Conservation (phyloP, 2,797 vertebrate species). For the Argyrosomus regius region DNA sequence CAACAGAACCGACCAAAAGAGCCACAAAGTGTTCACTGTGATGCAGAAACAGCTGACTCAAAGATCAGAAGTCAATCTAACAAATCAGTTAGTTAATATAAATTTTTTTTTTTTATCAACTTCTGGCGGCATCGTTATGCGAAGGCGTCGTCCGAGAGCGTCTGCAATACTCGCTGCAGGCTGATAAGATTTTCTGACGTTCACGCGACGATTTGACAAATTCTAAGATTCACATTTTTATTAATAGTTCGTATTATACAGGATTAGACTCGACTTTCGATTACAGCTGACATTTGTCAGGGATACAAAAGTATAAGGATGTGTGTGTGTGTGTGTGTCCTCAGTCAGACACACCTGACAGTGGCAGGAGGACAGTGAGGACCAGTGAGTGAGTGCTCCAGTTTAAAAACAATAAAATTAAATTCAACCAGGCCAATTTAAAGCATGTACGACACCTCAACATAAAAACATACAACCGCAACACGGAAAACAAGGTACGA, state of each 20-base stretch:
- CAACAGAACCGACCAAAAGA: neutral
- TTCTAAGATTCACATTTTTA: neutral
- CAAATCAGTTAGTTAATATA: neutral
- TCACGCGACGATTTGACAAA: neutral
- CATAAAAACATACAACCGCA: neutral
- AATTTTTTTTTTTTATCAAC: neutral
- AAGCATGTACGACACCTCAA: neutral
- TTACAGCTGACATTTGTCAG: neutral
- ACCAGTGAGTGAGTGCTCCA: neutral
- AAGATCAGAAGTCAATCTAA: conserved; percentile 14
- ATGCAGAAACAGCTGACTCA: conserved; percentile 6
- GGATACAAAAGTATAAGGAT: conserved; percentile 18
- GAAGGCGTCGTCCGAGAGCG: neutral
- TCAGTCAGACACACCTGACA: conserved; percentile 29
- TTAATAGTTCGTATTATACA: neutral
- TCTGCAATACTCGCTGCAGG: neutral
- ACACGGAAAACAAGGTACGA: neutral
- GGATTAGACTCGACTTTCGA: neutral
- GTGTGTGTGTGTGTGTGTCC: neutral
- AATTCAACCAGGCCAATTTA: neutral
- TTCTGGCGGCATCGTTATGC: neutral
- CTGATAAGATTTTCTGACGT: neutral
- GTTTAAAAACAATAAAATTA: no score
- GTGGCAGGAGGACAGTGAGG: neutral
- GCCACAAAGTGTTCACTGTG: conserved; percentile 1